These are phyloP conservation scores for Drosophila virilis DNA, from an alignment of 1,140 invertebrate genomes.

Conservation along the genomic window DNA sequence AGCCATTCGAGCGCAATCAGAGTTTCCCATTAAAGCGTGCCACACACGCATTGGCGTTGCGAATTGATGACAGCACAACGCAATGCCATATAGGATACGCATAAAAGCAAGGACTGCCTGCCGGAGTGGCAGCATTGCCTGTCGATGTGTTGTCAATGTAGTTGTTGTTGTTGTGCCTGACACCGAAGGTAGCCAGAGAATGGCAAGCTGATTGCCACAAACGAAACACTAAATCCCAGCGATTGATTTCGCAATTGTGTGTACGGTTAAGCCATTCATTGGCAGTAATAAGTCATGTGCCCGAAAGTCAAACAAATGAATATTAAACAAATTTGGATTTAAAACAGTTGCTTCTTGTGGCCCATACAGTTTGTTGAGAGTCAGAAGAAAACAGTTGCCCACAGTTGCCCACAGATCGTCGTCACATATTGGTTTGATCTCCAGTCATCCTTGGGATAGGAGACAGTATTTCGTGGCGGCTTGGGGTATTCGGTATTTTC, in stretches of 20 bases:
- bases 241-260: constrained; percentile 25
- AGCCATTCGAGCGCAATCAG: constrained; percentile 80
- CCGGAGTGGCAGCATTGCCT: no score
- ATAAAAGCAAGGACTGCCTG: constrained; percentile 9
- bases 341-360: neutral
- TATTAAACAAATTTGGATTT: constrained; percentile 11
- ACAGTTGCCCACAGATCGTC: no score
- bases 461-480: no score
- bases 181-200: constrained; percentile 11
- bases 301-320: constrained; percentile 18
- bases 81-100: constrained; percentile 43
- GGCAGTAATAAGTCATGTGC: constrained; percentile 18
- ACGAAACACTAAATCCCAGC: constrained; percentile 27
- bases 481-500: no score
- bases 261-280: constrained; percentile 7
- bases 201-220: constrained; percentile 34
- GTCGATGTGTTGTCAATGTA: no score
- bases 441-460: no score
- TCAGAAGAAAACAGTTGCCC: no score
- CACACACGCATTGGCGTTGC: constrained; percentile 64
- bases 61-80: constrained; percentile 59
- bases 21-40: constrained; percentile 75
- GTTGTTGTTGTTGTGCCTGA: constrained; percentile 4
- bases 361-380: no score
- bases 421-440: no score